These are phyloP conservation scores for Alloplasta piceator DNA, from an alignment of 2,888 invertebrate species.

Conservation along the genomic window DNA sequence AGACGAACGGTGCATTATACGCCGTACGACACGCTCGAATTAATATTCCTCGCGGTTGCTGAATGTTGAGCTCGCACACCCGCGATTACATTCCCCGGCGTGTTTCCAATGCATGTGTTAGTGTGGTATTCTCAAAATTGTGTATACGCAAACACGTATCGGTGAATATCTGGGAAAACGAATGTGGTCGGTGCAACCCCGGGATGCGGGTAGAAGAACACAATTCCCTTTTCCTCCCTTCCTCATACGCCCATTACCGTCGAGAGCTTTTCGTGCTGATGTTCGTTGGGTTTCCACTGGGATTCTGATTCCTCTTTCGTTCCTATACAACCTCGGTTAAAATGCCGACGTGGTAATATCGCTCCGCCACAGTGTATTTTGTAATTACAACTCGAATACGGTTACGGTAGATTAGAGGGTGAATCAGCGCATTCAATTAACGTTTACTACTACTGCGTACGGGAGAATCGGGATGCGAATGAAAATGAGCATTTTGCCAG, in stretches of 20 bases:
- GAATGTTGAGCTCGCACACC: constrained; percentile 41
- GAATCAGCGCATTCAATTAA: constrained; percentile 82
- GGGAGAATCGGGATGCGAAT: constrained; percentile 61
- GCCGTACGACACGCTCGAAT: constrained; percentile 56
- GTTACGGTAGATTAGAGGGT: constrained; percentile 79
- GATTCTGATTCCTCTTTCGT: constrained; percentile 48
- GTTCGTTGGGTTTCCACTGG: constrained; percentile 39
- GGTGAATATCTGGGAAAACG: constrained; percentile 46
- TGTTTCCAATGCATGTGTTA: constrained; percentile 14
- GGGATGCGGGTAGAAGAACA: constrained; percentile 27
- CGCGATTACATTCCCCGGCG: constrained; percentile 2
- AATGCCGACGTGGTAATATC: constrained; percentile 69
- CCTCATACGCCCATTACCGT: constrained; percentile 59
- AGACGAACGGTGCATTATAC: no score
- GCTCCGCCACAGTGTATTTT: constrained; percentile 75
- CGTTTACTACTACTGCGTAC: constrained; percentile 76
- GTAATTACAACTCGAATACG: constrained; percentile 80
- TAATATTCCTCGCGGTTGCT: constrained; percentile 70
- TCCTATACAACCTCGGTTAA: constrained; percentile 32
- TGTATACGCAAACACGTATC: constrained; percentile 62
- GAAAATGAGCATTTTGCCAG: constrained; percentile 54
- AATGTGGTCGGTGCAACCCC: constrained; percentile 53
- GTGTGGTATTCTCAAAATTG: constrained; percentile 52
- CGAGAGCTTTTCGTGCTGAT: constrained; percentile 40
- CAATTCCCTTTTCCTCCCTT: constrained; percentile 19